Evolutionary conservation across 2,797 vertebrate species (phyloP), one percentile per base, ranked within the genome.

Genomic region (Denticeps clupeoides): DNA sequence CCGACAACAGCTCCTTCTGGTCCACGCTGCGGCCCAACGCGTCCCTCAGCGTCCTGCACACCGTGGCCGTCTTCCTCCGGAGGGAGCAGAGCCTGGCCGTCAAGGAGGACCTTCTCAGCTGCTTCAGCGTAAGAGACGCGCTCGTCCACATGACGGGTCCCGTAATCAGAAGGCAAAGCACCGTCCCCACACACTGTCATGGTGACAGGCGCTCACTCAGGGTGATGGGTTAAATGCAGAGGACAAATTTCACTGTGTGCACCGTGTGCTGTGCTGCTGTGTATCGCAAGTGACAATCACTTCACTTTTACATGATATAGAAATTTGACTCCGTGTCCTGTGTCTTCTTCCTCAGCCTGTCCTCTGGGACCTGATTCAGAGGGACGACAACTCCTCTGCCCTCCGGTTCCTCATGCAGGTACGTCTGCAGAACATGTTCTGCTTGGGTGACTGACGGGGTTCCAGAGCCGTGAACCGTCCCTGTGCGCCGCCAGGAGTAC

Each of bases 1-100:
- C 87, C 32, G 87, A 91, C 75, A 91, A 90, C 63, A 66, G 75
- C 29, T 89, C 88, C 23, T 87, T 85, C 67, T 91, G 88, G 89
- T 70, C 74, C 31, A 51, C 72, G 9, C 80, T 92, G 49, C 68
- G 62, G 57, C 82, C 80, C 0, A 80, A 87, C 2, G 82, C 87
- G 11, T 78, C 82, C 2, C 61, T 46, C 3, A 90, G 87, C 7
- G 74, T 93, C 49, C 82, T 90, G 25, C 79, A 74, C 59, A 87
- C 88, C 0, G 73, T 92, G 2, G 82, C 81, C n/a, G 56, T 73
- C 40, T 93, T 89, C 58, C 75, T 93, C 57, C 75, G 71, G 22
- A 73, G 65, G 48, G 83, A 88, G 69, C 80, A 74, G 41, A 82
- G 86, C 18, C 13, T 64, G 3, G 51, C 69, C 1, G 51, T 79